Base-by-base conservation (phyloP, 2,888 invertebrate species). In the Leptinotarsa haldemani region DNA sequence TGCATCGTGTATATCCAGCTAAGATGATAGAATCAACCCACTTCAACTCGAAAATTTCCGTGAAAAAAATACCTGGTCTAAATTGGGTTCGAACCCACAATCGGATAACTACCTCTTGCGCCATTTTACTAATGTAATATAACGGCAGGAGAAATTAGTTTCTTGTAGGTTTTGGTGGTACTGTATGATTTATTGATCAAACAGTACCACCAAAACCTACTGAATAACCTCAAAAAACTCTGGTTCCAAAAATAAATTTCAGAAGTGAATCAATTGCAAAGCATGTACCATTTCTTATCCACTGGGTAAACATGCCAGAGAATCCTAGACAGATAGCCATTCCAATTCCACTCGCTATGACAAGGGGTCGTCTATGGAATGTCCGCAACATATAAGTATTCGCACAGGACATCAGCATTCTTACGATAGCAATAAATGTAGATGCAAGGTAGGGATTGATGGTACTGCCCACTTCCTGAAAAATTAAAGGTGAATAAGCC, bases 291-390 rank as follows among this genome's bases (percentile, higher is more conserved):
- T 86, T 81, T 74, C 86, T 85, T 30, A 90, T 89, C 84, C 88
- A 88, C 70, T 88, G 83, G 0, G 91, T 90, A 78, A 87, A 90
- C 61, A 89, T 86, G 16, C 90, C 91, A 5, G 91, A 91, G n/a
- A 90, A 84, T 13, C 85, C 84, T 90, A 91, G 91, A 79, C 90
- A 90, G 7, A 87, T 79, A 0, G 90, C 88, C 91, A 91, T 91
- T 4, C 90, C 90, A 2, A 89, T 77, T 1, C 89, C 87, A 63
- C 90, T 91, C 12, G 88, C 80, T 81, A 90, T 89, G 70, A 90
- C 88, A 16, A 91, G 83, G 0, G 89, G 86, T 40, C 91, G 86
- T 69, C 91, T 86, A 69, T 88, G 88, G 83, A 88, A 91, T 18
- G 89, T 85, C 74, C 89, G 87, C 58, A 91, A 81, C 72, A 91